Conservation (phyloP, 2,888 invertebrate species). For the Epinotia ramella region DNA sequence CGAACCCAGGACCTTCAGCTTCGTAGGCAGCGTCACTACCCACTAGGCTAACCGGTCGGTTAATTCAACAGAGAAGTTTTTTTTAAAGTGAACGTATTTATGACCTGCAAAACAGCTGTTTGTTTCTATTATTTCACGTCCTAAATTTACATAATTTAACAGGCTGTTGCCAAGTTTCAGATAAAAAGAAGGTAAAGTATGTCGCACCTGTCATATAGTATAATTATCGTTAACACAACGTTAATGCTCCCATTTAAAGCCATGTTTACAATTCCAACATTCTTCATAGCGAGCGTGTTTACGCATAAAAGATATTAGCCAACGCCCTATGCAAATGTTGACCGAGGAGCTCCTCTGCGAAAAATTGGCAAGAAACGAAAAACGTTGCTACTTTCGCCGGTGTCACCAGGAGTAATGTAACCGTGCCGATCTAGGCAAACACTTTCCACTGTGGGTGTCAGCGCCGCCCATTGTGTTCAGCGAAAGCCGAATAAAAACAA, state of each 20-base stretch:
- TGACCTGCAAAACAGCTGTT: neutral
- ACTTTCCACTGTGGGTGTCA: constrained; percentile 77
- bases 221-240: constrained; percentile 9
- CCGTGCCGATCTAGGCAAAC: constrained; percentile 57
- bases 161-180: neutral
- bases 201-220: constrained; percentile 19
- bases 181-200: constrained; percentile 27
- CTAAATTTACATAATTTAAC: neutral
- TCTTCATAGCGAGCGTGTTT: constrained; percentile 46
- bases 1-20: too few species aligned
- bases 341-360: constrained; percentile 58
- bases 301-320: constrained; percentile 48
- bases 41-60: too few species aligned
- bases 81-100: too few species aligned
- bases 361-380: constrained; percentile 65
- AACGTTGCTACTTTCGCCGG: constrained; percentile 69
- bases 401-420: constrained; percentile 63
- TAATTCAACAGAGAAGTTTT: too few species aligned
- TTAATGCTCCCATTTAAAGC: constrained; percentile 19
- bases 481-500: constrained; percentile 77
- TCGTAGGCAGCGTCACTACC: too few species aligned
- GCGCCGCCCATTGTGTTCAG: constrained; percentile 70
- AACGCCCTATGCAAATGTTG: constrained; percentile 62
- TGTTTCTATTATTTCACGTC: neutral
- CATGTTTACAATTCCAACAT: constrained; percentile 23